Evolutionary conservation across 2,113 vertebrate species (phyloP).

Genomic region (Podiceps cristatus): DNA sequence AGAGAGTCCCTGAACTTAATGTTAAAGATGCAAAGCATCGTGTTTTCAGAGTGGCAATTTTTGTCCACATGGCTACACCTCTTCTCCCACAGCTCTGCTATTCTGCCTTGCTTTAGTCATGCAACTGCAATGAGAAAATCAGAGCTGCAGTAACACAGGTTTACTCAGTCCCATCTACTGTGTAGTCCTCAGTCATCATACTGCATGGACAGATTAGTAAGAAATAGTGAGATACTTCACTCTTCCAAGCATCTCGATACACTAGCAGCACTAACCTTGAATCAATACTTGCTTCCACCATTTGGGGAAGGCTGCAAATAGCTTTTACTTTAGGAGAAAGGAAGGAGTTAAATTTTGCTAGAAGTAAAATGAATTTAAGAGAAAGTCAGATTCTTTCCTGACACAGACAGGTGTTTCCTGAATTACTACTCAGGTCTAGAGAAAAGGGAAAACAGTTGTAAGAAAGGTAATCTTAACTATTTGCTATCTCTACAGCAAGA

Average conservation of each 20-base stretch:
- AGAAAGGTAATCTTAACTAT: background rate
- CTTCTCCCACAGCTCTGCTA: background rate
- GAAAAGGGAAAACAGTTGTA: background rate
- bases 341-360: background rate
- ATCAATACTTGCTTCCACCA: background rate
- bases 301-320: background rate
- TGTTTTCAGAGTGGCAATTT: background rate
- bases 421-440: background rate
- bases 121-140: background rate
- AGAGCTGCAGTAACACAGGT: background rate
- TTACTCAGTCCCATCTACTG: background rate
- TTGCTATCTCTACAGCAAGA: background rate
- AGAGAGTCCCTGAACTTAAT: background rate
- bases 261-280: background rate
- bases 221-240: background rate
- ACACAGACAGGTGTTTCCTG: background rate
- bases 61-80: rapidly evolving
- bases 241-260: background rate
- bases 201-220: background rate
- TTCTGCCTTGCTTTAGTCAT: background rate
- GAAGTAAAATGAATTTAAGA: background rate
- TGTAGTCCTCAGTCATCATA: background rate
- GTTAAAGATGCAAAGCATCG: background rate
- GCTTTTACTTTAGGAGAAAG: background rate
- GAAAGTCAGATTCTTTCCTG: background rate